Conservation (phyloP, 2,888 invertebrate species). For the Drosophila borealis region DNA sequence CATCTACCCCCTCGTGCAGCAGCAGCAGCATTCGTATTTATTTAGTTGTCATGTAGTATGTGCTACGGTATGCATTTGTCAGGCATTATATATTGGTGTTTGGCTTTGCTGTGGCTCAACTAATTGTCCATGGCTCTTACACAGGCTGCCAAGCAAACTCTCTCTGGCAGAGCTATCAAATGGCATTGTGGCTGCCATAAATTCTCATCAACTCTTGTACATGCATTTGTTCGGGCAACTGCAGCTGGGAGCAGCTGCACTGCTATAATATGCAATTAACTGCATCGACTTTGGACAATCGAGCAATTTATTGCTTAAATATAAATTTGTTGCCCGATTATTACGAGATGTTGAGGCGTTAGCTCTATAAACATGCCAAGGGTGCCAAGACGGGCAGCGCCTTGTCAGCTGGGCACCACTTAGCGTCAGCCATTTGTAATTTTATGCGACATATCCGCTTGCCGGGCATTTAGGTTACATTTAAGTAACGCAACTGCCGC, state of each 20-base stretch:
- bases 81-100: slow-evolving; percentile 66
- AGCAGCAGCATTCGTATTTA: slow-evolving; percentile 28
- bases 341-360: slow-evolving; percentile 18
- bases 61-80: slow-evolving; percentile 58
- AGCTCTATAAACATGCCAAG: slow-evolving; percentile 22
- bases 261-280: slow-evolving; percentile 65
- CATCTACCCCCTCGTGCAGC: background rate
- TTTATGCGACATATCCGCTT: slow-evolving; percentile 76
- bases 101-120: slow-evolving; percentile 71
- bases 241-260: slow-evolving; percentile 31
- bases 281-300: slow-evolving; percentile 40
- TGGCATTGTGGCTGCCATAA: slow-evolving; percentile 53
- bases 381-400: slow-evolving; percentile 6
- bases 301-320: slow-evolving; percentile 47
- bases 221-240: slow-evolving; percentile 53
- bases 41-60: slow-evolving; percentile 55
- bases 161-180: slow-evolving; percentile 28
- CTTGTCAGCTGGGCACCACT: slow-evolving; percentile 46
- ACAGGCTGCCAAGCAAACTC: background rate
- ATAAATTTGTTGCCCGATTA: slow-evolving; percentile 44
- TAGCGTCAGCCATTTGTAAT: slow-evolving; percentile 60
- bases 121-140: slow-evolving; percentile 61
- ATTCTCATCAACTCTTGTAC: slow-evolving; percentile 58
- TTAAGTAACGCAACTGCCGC: slow-evolving; percentile 53
- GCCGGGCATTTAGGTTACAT: slow-evolving; percentile 75